Conservation (phyloP, 2,113 vertebrate species). For the Irena cyanogastra region DNA sequence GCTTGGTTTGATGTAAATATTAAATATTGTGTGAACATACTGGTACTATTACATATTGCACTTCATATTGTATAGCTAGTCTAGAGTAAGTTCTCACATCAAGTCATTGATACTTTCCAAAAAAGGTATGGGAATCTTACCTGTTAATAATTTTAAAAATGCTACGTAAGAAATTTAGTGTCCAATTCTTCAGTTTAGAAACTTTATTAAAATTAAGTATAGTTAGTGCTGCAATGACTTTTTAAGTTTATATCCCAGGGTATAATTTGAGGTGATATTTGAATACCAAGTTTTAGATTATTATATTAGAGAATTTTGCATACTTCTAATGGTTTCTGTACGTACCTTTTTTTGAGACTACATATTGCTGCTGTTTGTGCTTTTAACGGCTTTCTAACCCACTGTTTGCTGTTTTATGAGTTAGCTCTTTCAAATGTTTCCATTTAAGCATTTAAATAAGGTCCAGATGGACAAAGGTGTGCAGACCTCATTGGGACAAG, state of each 20-base stretch:
- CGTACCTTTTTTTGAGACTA: not conserved
- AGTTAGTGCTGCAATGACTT: not conserved
- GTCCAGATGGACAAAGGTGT: not conserved
- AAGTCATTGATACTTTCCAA: not conserved
- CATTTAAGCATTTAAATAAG: not conserved
- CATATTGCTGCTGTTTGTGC: not conserved
- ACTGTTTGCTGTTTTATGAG: not conserved
- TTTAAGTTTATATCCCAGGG: not conserved
- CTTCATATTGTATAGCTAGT: not conserved
- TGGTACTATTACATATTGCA: not conserved
- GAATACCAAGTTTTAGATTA: not conserved
- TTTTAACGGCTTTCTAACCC: constrained; percentile 56
- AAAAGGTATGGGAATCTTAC: not conserved
- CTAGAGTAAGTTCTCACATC: not conserved
- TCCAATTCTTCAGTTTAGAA: not conserved
- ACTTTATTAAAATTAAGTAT: not conserved
- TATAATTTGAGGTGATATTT: not conserved
- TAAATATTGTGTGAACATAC: not conserved
- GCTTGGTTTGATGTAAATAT: not conserved
- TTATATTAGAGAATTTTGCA: not conserved
- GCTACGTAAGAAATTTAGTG: not conserved
- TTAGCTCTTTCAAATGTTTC: not conserved
- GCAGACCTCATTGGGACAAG: not conserved
- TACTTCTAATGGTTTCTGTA: not conserved
- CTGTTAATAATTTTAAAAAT: not conserved